Conservation (phyloP, 2,888 invertebrate species). For the Lepetodrilus schrolli region DNA sequence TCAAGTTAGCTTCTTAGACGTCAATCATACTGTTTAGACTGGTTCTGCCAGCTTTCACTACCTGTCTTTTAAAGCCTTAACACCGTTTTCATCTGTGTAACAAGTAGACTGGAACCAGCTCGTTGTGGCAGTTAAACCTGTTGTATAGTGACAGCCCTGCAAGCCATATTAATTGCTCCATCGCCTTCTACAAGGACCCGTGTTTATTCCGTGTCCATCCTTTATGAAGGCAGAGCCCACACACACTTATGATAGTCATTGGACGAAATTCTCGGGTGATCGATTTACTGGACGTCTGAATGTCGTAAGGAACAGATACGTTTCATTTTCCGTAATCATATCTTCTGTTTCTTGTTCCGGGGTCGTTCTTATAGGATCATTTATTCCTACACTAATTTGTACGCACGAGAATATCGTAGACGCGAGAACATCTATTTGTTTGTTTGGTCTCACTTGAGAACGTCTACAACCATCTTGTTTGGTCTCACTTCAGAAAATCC, state of each 20-base stretch:
- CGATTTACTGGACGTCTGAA: background rate
- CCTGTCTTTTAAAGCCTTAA: background rate
- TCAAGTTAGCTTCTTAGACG: too few species aligned
- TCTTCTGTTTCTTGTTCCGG: background rate
- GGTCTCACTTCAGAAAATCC: too few species aligned
- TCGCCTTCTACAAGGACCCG: background rate
- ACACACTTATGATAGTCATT: conserved; percentile 5
- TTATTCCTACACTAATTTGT: too few species aligned
- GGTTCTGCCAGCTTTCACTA: too few species aligned
- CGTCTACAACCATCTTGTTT: too few species aligned
- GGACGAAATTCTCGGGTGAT: background rate
- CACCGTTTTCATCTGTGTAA: background rate
- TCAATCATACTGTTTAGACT: too few species aligned
- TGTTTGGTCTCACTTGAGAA: too few species aligned
- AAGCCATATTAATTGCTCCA: conserved; percentile 20
- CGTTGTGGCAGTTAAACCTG: background rate
- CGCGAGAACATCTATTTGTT: too few species aligned
- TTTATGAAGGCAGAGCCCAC: background rate
- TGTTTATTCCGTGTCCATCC: background rate
- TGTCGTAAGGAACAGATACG: background rate
- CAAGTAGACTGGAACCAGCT: background rate
- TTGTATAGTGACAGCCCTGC: conserved; percentile 2
- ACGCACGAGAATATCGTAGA: too few species aligned
- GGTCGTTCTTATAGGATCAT: too few species aligned
- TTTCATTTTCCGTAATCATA: background rate